Evolutionary conservation across 2,113 vertebrate species (phyloP).

Genomic region (Promerops cafer): DNA sequence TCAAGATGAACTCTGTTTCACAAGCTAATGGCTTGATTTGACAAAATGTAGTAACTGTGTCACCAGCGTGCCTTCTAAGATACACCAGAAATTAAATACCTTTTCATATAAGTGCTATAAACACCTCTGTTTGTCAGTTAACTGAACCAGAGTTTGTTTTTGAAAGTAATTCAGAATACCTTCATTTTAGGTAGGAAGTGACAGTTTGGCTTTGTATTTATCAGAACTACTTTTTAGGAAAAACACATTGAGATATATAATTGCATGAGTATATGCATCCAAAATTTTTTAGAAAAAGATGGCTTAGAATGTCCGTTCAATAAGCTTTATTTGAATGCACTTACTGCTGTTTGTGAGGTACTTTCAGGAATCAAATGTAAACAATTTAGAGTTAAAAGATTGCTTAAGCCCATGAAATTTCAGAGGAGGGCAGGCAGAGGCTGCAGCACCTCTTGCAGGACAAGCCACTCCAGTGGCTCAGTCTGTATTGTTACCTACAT

Average conservation of each 20-base stretch:
- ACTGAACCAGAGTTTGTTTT: neutral
- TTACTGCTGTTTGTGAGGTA: neutral
- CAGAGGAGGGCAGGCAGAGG: neutral
- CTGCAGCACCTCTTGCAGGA: neutral
- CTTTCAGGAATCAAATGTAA: neutral
- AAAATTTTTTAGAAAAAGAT: neutral
- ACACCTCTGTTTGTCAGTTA: neutral
- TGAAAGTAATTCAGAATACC: neutral
- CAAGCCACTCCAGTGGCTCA: neutral
- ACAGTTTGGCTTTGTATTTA: neutral
- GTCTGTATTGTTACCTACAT: accelerated
- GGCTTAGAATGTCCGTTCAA: neutral
- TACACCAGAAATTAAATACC: neutral
- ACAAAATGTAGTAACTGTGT: neutral
- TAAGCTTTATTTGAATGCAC: neutral
- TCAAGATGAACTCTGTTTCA: neutral
- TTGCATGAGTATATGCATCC: neutral
- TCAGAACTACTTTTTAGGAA: neutral
- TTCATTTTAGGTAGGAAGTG: neutral
- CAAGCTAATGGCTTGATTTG: neutral
- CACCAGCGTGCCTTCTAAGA: neutral
- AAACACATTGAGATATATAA: neutral
- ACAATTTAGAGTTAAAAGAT: neutral
- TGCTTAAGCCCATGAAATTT: neutral
- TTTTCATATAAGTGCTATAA: neutral